These are phyloP conservation scores for Drosophila arizonae DNA, from an alignment of 1,140 invertebrate genomes.

Conservation along the genomic window DNA sequence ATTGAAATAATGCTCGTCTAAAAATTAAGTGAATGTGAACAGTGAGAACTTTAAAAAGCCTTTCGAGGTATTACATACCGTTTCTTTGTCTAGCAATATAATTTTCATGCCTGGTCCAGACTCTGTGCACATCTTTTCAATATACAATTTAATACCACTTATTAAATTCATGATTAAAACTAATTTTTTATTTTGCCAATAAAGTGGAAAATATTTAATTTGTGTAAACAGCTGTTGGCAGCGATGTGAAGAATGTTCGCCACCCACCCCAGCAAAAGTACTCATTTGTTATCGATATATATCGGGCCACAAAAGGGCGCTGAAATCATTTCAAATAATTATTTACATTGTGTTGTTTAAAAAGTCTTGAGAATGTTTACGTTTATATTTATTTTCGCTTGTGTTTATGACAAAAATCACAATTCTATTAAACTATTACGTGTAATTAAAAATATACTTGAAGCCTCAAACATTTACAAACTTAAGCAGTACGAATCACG, in stretches of 20 bases:
- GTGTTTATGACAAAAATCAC: conserved; percentile 57
- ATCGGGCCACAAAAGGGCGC: background rate
- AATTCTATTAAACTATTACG: conserved; percentile 46
- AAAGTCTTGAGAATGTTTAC: conserved; percentile 63
- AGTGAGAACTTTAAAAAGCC: background rate
- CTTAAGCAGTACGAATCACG: conserved; percentile 71
- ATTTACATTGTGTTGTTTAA: background rate
- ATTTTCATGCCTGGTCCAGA: conserved; percentile 99
- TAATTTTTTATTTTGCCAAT: conserved; percentile 13
- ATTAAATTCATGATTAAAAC: conserved; percentile 92
- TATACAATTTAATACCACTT: conserved; percentile 95
- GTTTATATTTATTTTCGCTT: conserved; percentile 46
- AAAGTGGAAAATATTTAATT: conserved; percentile 22
- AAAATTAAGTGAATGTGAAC: conserved; percentile 64
- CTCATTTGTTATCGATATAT: conserved; percentile 28
- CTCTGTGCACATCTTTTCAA: conserved; percentile 99
- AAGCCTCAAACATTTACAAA: conserved; percentile 66
- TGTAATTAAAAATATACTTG: conserved; percentile 53
- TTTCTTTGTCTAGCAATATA: conserved; percentile 98
- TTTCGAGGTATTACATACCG: conserved; percentile 85
- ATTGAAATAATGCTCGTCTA: conserved; percentile 98
- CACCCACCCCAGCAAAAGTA: conserved; percentile 16
- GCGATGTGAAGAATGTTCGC: conserved; percentile 11
- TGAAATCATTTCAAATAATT: background rate
- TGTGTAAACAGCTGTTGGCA: conserved; percentile 40